Evolutionary conservation across 2,888 invertebrate species (phyloP).

Genomic region (Quadriops clusia): DNA sequence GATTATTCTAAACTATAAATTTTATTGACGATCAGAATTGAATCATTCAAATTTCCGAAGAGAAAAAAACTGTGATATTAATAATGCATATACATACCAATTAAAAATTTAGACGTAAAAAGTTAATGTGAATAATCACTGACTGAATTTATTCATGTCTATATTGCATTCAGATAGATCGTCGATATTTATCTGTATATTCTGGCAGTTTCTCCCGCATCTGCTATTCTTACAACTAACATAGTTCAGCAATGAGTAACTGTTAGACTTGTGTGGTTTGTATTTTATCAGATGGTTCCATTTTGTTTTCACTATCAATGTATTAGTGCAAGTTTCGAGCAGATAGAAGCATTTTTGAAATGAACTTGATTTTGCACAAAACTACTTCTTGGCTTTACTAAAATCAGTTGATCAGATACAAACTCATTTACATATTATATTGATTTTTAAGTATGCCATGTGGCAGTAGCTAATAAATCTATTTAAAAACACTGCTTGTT

Average conservation of each 20-base stretch:
- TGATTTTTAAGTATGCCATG: slow-evolving; percentile 19
- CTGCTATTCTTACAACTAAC: slow-evolving; percentile 12
- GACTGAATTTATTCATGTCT: not conserved
- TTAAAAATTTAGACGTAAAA: slow-evolving; percentile 1
- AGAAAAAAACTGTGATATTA: no score
- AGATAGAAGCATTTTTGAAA: not conserved
- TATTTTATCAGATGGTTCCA: slow-evolving; percentile 17
- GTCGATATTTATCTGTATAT: slow-evolving; percentile 16
- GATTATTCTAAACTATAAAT: no score
- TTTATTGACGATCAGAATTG: no score
- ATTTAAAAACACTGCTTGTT: no score
- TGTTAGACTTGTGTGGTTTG: slow-evolving; percentile 17
- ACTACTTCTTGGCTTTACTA: slow-evolving; percentile 5
- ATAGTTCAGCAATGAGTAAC: slow-evolving; percentile 16
- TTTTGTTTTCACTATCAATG: slow-evolving; percentile 5
- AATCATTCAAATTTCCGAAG: no score
- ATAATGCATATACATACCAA: no score
- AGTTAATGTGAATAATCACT: not conserved
- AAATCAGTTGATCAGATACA: slow-evolving; percentile 20
- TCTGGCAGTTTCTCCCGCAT: slow-evolving; percentile 17
- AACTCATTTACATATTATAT: slow-evolving; percentile 19
- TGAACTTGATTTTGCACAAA: not conserved
- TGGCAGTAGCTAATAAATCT: slow-evolving; percentile 20
- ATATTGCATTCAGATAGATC: slow-evolving; percentile 4
- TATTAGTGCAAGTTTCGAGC: not conserved